Percentiles rank a stretch among this genome's conserved stretches.
Evolutionary conservation across 2,888 invertebrate genomes (phyloP).

Genomic region (Amblyteles armatorius): DNA sequence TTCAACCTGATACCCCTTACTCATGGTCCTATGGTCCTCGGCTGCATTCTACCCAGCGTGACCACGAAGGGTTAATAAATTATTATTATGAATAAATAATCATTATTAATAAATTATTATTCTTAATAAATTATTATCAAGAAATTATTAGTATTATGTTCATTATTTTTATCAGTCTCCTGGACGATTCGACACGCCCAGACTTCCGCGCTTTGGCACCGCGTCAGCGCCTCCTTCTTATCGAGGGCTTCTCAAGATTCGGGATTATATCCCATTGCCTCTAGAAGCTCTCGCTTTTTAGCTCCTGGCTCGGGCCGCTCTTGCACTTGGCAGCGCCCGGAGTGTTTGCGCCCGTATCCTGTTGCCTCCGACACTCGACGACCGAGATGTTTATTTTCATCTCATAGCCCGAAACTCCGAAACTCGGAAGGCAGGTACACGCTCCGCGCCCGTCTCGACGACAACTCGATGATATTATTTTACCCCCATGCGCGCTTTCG

Average conservation of each 20-base stretch:
- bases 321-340: neutral
- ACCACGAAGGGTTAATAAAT: too few relatives aligned
- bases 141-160: neutral
- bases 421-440: neutral
- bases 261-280: constrained; percentile 20
- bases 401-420: neutral
- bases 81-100: too few relatives aligned
- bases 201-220: constrained; percentile 23
- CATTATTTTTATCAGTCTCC: neutral
- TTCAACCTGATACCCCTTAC: too few relatives aligned
- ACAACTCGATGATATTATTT: neutral
- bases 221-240: constrained; percentile 46
- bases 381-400: constrained; percentile 19
- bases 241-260: constrained; percentile 36
- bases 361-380: neutral
- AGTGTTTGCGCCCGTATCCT: constrained; percentile 4
- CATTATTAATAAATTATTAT: too few relatives aligned
- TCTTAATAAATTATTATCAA: too few relatives aligned
- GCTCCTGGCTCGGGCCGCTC: neutral
- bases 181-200: neutral
- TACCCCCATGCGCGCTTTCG: too few relatives aligned
- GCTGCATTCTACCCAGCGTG: too few relatives aligned
- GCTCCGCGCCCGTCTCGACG: neutral
- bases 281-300: constrained; percentile 30
- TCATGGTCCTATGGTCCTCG: too few relatives aligned